Evolutionary conservation across 1,140 invertebrate species (phyloP).

Genomic region (Hylaeus anthracinus): DNA sequence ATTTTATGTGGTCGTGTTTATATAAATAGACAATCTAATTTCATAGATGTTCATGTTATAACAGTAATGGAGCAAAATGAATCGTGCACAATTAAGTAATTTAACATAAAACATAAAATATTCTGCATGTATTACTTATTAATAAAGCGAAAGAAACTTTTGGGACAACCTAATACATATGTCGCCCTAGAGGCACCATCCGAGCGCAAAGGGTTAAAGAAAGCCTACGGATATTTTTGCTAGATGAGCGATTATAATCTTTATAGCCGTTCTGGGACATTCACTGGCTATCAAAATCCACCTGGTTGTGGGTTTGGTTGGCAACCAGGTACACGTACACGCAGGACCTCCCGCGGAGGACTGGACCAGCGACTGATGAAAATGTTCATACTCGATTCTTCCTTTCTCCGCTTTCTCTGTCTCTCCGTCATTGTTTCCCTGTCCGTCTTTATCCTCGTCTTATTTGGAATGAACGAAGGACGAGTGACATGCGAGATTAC

Average conservation of each 20-base stretch:
- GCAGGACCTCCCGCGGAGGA: slow-evolving; percentile 62
- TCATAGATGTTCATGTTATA: too few species aligned
- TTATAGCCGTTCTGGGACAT: background rate
- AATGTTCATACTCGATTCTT: slow-evolving; percentile 67
- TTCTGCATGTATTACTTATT: too few species aligned
- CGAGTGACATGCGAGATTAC: slow-evolving; percentile 65
- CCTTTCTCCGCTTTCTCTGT: slow-evolving; percentile 19
- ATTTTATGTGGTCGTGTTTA: too few species aligned
- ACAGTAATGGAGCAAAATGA: too few species aligned
- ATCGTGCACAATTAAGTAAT: too few species aligned
- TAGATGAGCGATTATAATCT: background rate
- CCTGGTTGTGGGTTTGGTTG: slow-evolving; percentile 29
- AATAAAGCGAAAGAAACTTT: too few species aligned
- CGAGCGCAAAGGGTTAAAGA: too few species aligned
- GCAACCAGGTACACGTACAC: slow-evolving; percentile 7
- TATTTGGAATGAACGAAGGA: slow-evolving; percentile 63
- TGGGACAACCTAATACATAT: too few species aligned
- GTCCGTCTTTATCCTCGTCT: slow-evolving; percentile 55
- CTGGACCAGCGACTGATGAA: slow-evolving; percentile 64
- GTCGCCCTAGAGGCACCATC: too few species aligned
- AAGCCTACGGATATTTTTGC: too few species aligned
- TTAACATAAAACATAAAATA: too few species aligned
- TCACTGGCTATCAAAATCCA: slow-evolving; percentile 30
- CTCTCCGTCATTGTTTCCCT: background rate
- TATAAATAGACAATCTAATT: too few species aligned